Evolutionary conservation across 2,113 vertebrate species (phyloP).

Genomic region (Onychorhynchus coronatus): DNA sequence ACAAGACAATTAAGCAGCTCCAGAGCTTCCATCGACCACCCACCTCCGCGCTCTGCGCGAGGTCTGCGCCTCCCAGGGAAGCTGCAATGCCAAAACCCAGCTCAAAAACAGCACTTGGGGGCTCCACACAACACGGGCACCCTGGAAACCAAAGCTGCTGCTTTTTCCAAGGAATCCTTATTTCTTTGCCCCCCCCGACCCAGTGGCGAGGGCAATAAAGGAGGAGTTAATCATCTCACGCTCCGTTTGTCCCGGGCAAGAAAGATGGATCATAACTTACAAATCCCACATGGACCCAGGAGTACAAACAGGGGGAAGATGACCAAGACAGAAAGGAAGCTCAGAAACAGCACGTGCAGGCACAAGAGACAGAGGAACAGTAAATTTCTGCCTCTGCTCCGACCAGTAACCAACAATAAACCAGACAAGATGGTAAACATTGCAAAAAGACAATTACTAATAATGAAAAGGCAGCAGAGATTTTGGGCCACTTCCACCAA

Average conservation of each 20-base stretch:
- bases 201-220: background rate
- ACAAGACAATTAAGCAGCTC: conserved; percentile 43
- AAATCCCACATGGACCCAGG: background rate
- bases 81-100: background rate
- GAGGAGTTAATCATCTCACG: background rate
- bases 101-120: background rate
- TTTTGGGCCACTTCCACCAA: conserved; percentile 34
- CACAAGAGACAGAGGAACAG: background rate
- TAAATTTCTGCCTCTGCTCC: background rate
- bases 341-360: background rate
- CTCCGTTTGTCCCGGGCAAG: background rate
- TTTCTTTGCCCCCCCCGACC: background rate
- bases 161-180: background rate
- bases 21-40: background rate
- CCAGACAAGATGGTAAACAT: conserved; percentile 33
- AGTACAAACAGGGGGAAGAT: background rate
- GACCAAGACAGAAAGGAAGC: background rate
- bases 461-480: conserved; percentile 45
- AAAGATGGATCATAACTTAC: background rate
- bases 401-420: background rate
- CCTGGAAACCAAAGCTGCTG: background rate
- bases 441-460: conserved; percentile 53
- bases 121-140: background rate
- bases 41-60: background rate
- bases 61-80: background rate